Conservation (phyloP, 1,140 invertebrate genomes). For the Conopomorpha cramerella region DNA sequence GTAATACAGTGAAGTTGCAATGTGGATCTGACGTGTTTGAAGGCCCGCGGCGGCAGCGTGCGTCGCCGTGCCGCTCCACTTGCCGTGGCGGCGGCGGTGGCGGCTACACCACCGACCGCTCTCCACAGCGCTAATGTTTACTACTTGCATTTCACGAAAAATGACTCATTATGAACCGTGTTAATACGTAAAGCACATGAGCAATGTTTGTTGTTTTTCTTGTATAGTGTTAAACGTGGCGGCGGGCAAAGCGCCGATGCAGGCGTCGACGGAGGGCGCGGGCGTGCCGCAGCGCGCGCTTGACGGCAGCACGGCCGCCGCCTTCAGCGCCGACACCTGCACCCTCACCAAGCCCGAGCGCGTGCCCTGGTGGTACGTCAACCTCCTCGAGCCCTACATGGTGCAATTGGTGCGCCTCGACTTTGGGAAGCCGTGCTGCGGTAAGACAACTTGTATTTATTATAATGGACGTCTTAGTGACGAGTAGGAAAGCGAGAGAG, state of each 20-base stretch:
- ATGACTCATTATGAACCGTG: too few relatives aligned
- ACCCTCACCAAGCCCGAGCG: conserved; percentile 82
- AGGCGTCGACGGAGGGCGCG: conserved; percentile 81
- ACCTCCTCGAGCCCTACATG: conserved; percentile 93
- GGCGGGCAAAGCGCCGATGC: conserved; percentile 94
- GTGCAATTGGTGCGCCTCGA: conserved; percentile 90
- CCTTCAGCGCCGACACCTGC: conserved; percentile 83
- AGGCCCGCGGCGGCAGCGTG: too few relatives aligned
- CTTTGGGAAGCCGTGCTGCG: conserved; percentile 90
- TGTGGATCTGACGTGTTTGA: too few relatives aligned
- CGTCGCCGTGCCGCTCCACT: too few relatives aligned
- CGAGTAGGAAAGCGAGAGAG: background rate
- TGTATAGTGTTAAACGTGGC: conserved; percentile 94
- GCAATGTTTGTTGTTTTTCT: too few relatives aligned
- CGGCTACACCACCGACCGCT: too few relatives aligned
- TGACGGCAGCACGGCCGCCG: conserved; percentile 85
- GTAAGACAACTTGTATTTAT: too few relatives aligned
- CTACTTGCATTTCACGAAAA: too few relatives aligned
- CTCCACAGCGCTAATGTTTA: too few relatives aligned
- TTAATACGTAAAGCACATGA: too few relatives aligned
- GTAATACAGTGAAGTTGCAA: too few relatives aligned
- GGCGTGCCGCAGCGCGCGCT: conserved; percentile 90
- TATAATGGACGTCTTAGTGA: background rate
- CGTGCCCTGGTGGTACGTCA: conserved; percentile 95
- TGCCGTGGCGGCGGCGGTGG: too few relatives aligned